Conservation (phyloP, 2,797 vertebrate species). For the Ctenopoma kingsleyae region DNA sequence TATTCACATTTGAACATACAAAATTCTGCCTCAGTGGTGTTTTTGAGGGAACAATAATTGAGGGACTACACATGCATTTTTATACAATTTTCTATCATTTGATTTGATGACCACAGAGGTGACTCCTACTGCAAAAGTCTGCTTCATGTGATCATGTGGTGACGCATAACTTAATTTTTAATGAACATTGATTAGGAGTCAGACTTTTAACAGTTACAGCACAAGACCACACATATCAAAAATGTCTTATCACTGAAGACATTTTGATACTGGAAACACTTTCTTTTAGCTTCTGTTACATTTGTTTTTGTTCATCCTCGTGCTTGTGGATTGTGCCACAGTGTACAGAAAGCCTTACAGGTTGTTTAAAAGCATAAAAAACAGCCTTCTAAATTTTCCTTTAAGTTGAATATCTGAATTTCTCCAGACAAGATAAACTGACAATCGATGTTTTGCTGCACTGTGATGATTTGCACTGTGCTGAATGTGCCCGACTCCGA, state of each 20-base stretch:
- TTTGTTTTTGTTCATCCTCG: too few species aligned
- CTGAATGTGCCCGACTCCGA: slow-evolving; percentile 34
- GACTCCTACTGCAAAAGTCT: slow-evolving; percentile 28
- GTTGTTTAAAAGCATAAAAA: slow-evolving; percentile 12
- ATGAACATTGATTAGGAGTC: slow-evolving; percentile 19
- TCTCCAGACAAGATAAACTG: slow-evolving; percentile 62
- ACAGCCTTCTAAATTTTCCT: slow-evolving; percentile 15
- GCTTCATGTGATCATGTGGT: slow-evolving; percentile 16
- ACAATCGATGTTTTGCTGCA: slow-evolving; percentile 81
- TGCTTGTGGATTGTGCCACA: slow-evolving; percentile 4
- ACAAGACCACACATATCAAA: slow-evolving; percentile 30
- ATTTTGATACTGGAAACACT: slow-evolving; percentile 35
- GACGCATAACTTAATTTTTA: slow-evolving; percentile 7
- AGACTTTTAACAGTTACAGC: slow-evolving; percentile 16
- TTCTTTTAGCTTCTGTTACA: background rate
- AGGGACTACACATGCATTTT: slow-evolving; percentile 70
- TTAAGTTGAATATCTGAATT: slow-evolving; percentile 46
- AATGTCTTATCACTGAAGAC: slow-evolving; percentile 22
- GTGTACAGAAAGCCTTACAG: slow-evolving; percentile 20
- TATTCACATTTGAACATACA: slow-evolving; percentile 67
- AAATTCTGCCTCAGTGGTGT: slow-evolving; percentile 42
- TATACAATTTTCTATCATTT: slow-evolving; percentile 64
- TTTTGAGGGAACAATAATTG: slow-evolving; percentile 66
- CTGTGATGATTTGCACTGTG: slow-evolving; percentile 83
- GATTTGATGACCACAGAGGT: slow-evolving; percentile 26